Evolutionary conservation across 53 echinoderm and acorn worm genomes (phyloP), one percentile per base, ranked within the genome.

Genomic region (Apostichopus leukothele): DNA sequence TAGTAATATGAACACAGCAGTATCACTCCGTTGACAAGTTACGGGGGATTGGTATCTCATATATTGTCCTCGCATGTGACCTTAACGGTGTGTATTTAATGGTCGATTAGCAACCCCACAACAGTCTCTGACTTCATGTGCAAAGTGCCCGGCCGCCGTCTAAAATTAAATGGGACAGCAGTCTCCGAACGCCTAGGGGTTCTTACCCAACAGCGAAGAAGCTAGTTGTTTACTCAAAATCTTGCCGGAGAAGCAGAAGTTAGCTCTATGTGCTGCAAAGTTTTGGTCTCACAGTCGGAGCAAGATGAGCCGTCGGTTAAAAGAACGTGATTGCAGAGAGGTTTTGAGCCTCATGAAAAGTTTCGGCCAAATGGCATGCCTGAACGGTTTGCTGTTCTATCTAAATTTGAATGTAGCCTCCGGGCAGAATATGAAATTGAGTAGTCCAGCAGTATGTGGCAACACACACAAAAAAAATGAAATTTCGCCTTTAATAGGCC

Each of bases 151-250:
- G 8, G 23, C 66, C 39, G 39, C 39, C 50, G 39, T 63, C 85
- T 67, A 85, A 85, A 85, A 85, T 85, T 85, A 85, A 85, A 59
- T 85, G 85, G 85, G 85, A 85, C 85, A 85, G 81, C 81, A 81
- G 85, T 85, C 66, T 25, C 85, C 85, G 67, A 85, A 60, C 27
- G 85, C 85, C 85, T 25, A 60, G 67, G 85, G 85, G 85, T 60
- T 67, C 85, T 50, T 85, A 50, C 71, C 85, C 85, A 85, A 50
- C 60, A 51, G 85, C 85, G 60, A 51, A 13, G 60, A 50, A n/a
- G 85, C 39, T 26, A 85, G 67, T 85, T 85, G 85, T 85, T 85
- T 85, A 85, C 85, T 67, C 67, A 27, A 85, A 21, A 21, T 81
- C 81, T 81, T 63, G 63, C 16, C 39, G 39, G 63, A 13, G 71